Evolutionary conservation across 1,140 invertebrate genomes (phyloP), one percentile per base, ranked within the genome.

Genomic region (Drosophila kurseongensis): DNA sequence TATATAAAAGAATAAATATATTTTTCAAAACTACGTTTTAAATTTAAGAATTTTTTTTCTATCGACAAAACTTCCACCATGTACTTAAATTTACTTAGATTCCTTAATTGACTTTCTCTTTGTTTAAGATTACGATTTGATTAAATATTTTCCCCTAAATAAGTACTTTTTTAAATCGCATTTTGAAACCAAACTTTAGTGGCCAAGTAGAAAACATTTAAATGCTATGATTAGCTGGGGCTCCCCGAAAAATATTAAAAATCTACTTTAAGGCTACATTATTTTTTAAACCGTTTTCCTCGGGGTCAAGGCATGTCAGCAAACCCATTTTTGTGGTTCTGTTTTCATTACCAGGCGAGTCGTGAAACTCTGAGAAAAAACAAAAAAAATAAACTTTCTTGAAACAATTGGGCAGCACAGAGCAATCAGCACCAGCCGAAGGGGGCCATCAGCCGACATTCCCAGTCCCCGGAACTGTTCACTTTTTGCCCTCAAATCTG

Each of bases 401-500:
- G 12, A 7, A 27, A 45, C 29, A 32, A 18, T 29, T 32, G 3
- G 9, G 14, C 42, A 45, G 14, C 32, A 12, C 58, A n/a, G 6
- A 63, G 58, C 52, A 42, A 44, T 60, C 60, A 57, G 13, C 16
- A 13, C 8, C 16, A 50, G 13, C 27, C 23, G 23, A 16, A 48
- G 38, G 23, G 23, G 42, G 23, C 42, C 62, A 62, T 29, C 59
- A 18, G 47, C 13, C 35, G 4, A 9, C 14, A 36, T 18, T 54
- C 13, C 36, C 18, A 29, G 9, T 54, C 14, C 36, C 14, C 38
- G 9, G 9, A 50, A 50, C 35, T 50, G 48, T 50, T 50, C 48
- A 32, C 38, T 66, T 47, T 47, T 13, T 36, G 18, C n/a, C 66
- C 48, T 10, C 42, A 35, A 69, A 38, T 56, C 41, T 68, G 48